These are phyloP conservation scores for Mongoloraphidia duomilia DNA, from an alignment of 2,888 invertebrate species.

Conservation along the genomic window DNA sequence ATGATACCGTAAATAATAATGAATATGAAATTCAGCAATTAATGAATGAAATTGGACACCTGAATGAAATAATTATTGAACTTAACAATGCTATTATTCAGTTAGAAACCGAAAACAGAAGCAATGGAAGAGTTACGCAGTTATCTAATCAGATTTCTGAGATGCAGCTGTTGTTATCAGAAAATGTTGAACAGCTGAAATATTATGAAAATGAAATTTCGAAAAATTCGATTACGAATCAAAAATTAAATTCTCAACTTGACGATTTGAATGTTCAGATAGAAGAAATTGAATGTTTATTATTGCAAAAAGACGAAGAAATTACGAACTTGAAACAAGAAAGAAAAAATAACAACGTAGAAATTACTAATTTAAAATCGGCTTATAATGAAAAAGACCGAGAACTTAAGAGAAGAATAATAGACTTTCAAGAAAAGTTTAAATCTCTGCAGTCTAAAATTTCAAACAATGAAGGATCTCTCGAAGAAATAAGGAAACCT, in stretches of 20 bases:
- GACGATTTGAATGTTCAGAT: constrained; percentile 41
- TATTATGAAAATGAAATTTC: constrained; percentile 39
- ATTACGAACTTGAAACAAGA: constrained; percentile 32
- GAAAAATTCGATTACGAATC: constrained; percentile 41
- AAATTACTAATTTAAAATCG: constrained; percentile 28
- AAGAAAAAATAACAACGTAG: constrained; percentile 22
- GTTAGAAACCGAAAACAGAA: constrained; percentile 36
- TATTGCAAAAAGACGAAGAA: constrained; percentile 34
- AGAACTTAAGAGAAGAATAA: constrained; percentile 25
- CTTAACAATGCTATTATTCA: constrained; percentile 34
- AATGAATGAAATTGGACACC: constrained; percentile 21
- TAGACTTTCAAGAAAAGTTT: constrained; percentile 28
- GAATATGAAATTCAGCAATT: constrained; percentile 16
- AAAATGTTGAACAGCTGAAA: constrained; percentile 36
- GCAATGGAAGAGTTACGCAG: constrained; percentile 34
- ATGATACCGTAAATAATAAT: constrained; percentile 20
- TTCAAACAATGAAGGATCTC: constrained; percentile 21
- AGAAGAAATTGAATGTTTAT: constrained; percentile 34
- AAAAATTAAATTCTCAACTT: constrained; percentile 40
- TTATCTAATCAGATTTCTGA: constrained; percentile 40
- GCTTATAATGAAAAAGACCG: constrained; percentile 30
- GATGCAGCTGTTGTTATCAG: constrained; percentile 36
- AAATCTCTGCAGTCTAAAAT: constrained; percentile 24
- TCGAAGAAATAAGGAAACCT: constrained; percentile 23
- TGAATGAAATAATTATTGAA: constrained; percentile 35